Conservation (phyloP, 2,113 vertebrate genomes). For the Datnioides undecimradiatus region DNA sequence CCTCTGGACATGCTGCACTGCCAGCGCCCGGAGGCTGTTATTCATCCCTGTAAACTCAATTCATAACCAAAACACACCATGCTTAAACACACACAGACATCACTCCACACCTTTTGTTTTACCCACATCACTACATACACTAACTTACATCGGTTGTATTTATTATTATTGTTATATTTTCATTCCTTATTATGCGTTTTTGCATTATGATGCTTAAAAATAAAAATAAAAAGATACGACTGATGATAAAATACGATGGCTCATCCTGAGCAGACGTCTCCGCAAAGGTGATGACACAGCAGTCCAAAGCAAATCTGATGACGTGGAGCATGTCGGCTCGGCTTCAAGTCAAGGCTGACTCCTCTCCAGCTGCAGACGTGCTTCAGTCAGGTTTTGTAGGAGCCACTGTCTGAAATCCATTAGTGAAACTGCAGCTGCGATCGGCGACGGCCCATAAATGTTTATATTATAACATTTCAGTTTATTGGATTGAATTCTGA, state of each 20-base stretch:
- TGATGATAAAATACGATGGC: not conserved
- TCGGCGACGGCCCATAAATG: not conserved
- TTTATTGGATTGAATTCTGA: not conserved
- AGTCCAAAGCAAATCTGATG: not conserved
- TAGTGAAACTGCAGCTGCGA: not conserved
- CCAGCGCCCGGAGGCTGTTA: not conserved
- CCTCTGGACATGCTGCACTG: not conserved
- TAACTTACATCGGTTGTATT: not conserved
- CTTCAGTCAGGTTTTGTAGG: not conserved
- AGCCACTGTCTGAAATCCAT: not conserved
- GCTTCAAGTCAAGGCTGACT: not conserved
- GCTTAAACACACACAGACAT: not conserved
- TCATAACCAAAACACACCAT: not conserved
- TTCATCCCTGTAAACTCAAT: not conserved
- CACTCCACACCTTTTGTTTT: too few relatives aligned
- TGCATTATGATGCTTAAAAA: too few relatives aligned
- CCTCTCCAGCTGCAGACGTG: not conserved
- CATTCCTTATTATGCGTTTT: too few relatives aligned
- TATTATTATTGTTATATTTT: not conserved
- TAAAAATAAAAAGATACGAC: not conserved
- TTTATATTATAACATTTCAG: not conserved
- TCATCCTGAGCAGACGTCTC: not conserved
- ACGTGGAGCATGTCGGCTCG: slow-evolving; percentile 9
- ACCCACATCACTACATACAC: not conserved
- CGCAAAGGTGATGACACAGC: not conserved